These are phyloP conservation scores for Hirundichthys speculiger DNA, from an alignment of 2,113 vertebrate species.

Conservation along the genomic window DNA sequence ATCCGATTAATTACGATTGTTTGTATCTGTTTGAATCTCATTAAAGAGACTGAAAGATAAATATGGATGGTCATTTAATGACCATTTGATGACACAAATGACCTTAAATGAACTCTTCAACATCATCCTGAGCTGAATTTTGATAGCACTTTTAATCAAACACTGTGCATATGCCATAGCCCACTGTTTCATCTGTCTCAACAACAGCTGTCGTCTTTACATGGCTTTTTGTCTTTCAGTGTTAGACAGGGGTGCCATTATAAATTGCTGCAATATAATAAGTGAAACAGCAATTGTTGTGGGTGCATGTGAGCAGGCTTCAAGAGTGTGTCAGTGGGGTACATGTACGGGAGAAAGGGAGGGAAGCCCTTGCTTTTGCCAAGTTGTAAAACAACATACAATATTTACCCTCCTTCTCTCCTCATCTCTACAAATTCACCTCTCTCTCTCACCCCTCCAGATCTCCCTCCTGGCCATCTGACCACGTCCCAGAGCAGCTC, in stretches of 20 bases:
- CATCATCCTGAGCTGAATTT: neutral
- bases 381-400: conserved; percentile 67
- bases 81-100: too few species aligned
- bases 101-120: neutral
- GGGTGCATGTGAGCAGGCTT: too few species aligned
- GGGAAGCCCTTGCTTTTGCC: conserved; percentile 57
- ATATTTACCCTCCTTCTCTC: conserved; percentile 50
- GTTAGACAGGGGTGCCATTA: conserved; percentile 50
- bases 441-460: neutral
- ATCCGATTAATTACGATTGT: too few species aligned
- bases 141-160: neutral
- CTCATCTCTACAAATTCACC: conserved; percentile 4
- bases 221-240: too few species aligned
- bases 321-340: conserved; percentile 40
- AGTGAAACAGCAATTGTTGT: too few species aligned
- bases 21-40: too few species aligned
- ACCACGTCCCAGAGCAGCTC: neutral
- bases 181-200: conserved; percentile 24
- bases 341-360: conserved; percentile 16
- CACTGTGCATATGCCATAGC: neutral
- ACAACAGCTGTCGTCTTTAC: neutral
- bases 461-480: conserved; percentile 1
- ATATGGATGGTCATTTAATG: too few species aligned
- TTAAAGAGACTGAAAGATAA: too few species aligned
- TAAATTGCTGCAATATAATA: too few species aligned